These are phyloP conservation scores for Artibeus jamaicensis DNA, from an alignment of 2,797 vertebrate species.

Conservation along the genomic window DNA sequence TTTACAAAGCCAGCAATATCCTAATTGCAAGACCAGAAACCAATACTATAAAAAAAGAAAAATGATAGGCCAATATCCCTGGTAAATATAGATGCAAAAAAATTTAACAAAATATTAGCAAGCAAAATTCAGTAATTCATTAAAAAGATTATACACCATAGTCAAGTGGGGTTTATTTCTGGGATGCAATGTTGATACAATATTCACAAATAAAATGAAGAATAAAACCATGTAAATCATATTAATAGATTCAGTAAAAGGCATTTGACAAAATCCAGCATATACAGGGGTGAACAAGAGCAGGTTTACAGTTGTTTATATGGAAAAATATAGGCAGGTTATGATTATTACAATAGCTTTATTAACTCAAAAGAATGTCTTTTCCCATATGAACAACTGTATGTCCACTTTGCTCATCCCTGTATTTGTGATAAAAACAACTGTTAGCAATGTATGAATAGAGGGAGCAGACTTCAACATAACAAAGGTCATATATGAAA, in stretches of 20 bases:
- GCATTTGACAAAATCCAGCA: background rate
- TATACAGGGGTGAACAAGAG: background rate
- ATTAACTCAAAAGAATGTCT: too few species aligned
- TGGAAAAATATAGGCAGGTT: too few species aligned
- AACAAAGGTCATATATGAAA: background rate
- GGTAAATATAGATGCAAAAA: background rate
- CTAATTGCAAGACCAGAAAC: too few species aligned
- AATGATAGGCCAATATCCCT: too few species aligned
- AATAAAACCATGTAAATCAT: background rate
- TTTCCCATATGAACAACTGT: too few species aligned
- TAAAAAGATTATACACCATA: background rate
- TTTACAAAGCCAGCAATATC: too few species aligned
- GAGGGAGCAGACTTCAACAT: background rate
- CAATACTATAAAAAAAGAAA: too few species aligned
- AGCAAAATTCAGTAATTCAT: background rate
- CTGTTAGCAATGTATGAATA: background rate
- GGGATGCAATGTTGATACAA: background rate
- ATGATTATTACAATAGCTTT: too few species aligned
- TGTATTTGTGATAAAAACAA: background rate
- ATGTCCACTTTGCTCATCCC: too few species aligned
- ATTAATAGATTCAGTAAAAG: background rate
- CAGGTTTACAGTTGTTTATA: too few species aligned
- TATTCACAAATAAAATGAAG: background rate
- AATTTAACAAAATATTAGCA: background rate
- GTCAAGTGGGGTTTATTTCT: background rate